These are phyloP conservation scores for Mechanitis messenoides DNA, from an alignment of 2,888 invertebrate genomes.

Conservation along the genomic window DNA sequence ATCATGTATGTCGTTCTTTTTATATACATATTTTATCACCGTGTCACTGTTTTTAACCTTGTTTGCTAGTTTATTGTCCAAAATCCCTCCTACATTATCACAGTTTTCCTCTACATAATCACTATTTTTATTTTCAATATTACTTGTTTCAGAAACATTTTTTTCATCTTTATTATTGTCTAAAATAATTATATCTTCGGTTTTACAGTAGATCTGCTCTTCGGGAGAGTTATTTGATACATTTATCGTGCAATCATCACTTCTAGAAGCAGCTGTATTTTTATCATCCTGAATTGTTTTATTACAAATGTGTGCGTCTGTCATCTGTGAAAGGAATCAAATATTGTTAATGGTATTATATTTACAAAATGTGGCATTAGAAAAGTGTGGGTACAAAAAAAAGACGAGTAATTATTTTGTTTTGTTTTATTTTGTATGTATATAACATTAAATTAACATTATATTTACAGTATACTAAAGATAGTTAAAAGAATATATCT, in stretches of 20 bases:
- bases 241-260: slow-evolving; percentile 23
- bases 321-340: slow-evolving; percentile 46
- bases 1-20: slow-evolving; percentile 37
- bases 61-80: slow-evolving; percentile 17
- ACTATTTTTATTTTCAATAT: slow-evolving; percentile 17
- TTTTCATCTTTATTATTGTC: slow-evolving; percentile 25
- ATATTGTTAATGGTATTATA: neutral
- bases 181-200: neutral
- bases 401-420: slow-evolving; percentile 13
- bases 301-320: slow-evolving; percentile 43
- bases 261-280: slow-evolving; percentile 16
- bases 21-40: slow-evolving; percentile 55
- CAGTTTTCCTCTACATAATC: slow-evolving; percentile 25
- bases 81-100: slow-evolving; percentile 8
- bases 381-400: slow-evolving; percentile 11
- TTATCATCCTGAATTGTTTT: slow-evolving; percentile 28
- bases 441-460: slow-evolving; percentile 13
- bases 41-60: slow-evolving; percentile 39
- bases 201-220: neutral
- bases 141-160: slow-evolving; percentile 16
- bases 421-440: neutral
- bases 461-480: slow-evolving; percentile 21
- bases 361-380: neutral
- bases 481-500: slow-evolving; percentile 17
- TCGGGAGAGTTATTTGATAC: neutral